Conservation (phyloP, 2,888 invertebrate species). For the Homarus gammarus region DNA sequence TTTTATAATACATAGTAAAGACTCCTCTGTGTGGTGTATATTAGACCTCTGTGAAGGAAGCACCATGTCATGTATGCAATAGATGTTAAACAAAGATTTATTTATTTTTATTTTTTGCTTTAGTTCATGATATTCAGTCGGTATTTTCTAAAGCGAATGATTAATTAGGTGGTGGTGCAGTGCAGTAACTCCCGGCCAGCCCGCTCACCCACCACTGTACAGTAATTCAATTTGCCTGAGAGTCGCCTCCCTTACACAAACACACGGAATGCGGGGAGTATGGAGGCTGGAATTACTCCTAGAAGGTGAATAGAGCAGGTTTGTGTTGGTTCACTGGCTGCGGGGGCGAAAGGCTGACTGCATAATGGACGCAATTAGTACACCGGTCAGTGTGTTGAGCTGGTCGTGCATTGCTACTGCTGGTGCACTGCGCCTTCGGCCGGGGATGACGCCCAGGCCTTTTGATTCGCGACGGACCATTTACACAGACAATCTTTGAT, state of each 20-base stretch:
- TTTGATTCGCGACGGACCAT: neutral
- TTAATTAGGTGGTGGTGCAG: no score
- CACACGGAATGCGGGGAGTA: neutral
- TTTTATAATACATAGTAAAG: no score
- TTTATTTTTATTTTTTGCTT: no score
- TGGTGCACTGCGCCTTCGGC: neutral
- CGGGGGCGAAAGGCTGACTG: constrained; percentile 25
- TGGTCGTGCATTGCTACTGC: constrained; percentile 4
- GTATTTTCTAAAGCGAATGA: no score
- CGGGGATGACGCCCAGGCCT: neutral
- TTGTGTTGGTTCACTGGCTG: constrained; percentile 8
- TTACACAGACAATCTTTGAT: no score
- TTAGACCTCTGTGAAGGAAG: no score
- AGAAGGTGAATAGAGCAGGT: constrained; percentile 28
- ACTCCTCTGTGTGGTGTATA: no score
- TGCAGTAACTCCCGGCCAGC: no score
- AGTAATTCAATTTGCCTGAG: neutral
- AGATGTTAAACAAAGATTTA: no score
- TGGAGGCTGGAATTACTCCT: constrained; percentile 15
- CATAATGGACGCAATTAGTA: constrained; percentile 42
- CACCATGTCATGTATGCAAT: no score
- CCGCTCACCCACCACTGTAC: no score
- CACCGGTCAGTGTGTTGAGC: neutral
- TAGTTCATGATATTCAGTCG: no score
- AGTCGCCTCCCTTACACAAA: neutral